Evolutionary conservation across 2,888 invertebrate genomes (phyloP).

Genomic region (Branchinecta sandiegonensis): DNA sequence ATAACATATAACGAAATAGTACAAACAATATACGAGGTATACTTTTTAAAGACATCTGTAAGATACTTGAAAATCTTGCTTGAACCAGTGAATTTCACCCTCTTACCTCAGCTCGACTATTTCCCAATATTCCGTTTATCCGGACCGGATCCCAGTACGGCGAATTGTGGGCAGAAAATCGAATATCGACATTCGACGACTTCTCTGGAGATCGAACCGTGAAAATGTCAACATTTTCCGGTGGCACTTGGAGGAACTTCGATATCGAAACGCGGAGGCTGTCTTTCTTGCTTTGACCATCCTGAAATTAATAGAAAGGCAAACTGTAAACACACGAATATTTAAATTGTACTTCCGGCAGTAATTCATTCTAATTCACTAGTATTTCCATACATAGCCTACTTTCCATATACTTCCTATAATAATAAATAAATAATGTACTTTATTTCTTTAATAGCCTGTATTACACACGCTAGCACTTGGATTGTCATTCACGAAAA

Average conservation of each 20-base stretch:
- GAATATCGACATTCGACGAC: constrained; percentile 52
- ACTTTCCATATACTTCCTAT: too few species aligned
- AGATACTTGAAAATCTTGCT: constrained; percentile 16
- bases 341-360: too few species aligned
- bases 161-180: constrained; percentile 85
- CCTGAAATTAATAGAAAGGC: constrained; percentile 33
- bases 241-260: constrained; percentile 55
- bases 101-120: constrained; percentile 49
- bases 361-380: too few species aligned
- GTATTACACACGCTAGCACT: too few species aligned
- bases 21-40: too few species aligned
- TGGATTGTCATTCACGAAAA: too few species aligned
- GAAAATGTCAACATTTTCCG: constrained; percentile 79
- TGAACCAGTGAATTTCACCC: background rate
- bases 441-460: too few species aligned
- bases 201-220: constrained; percentile 46
- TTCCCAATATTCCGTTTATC: constrained; percentile 66
- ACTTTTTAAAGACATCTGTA: constrained; percentile 45
- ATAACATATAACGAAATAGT: too few species aligned
- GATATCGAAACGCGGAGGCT: constrained; percentile 49
- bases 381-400: too few species aligned
- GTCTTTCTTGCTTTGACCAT: constrained; percentile 53
- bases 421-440: too few species aligned
- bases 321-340: too few species aligned
- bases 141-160: constrained; percentile 80